Base-by-base conservation (phyloP, 2,113 vertebrate genomes). In the Corythoichthys haematopterus region DNA sequence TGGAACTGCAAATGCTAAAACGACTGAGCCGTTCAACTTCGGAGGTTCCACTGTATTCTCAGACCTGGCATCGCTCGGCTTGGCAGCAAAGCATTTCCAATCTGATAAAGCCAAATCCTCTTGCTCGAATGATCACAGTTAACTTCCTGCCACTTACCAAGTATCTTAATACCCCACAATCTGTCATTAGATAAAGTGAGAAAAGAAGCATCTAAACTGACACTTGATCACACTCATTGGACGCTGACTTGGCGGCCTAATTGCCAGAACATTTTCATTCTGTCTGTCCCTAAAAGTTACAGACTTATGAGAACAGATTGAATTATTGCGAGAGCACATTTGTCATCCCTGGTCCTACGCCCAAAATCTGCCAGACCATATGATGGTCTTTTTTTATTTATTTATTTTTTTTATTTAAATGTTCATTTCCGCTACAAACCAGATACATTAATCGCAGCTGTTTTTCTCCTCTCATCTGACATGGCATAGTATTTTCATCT, bases 351-450 rank as follows among this genome's bases (percentile, higher is more conserved):
- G 92, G 91, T 89, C 74, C 55, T 5, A 78, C 87, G 91, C 92
- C 92, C 88, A 89, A 92, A 92, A 91, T 91, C 92, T 93, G 92
- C 90, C 88, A 88, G 91, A 93, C 92, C 92, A 93, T 93, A 93
- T 93, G 92, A 93, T 92, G 85, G 83, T 87, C 83, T 90, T 92
- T 90, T 91, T 92, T 48, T 63, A 7, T 43, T 43, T 7, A 43
- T 43, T 64, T 28, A 14, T 40, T 61, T 61, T n/a, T 64, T 64
- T 48, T 15, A 35, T 65, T 16, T 37, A 90, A 90, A 88, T 89
- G 88, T 89, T 89, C 88, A 89, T 88, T 90, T 89, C 86, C 89
- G 87, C 88, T 85, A 85, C 87, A 6, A 90, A 89, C 89, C 87
- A 86, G 82, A 88, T 78, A 86, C 82, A 90, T 88, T 88, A 91